Base-by-base conservation (phyloP, 1,140 invertebrate species). In the Drosophila cardini region DNA sequence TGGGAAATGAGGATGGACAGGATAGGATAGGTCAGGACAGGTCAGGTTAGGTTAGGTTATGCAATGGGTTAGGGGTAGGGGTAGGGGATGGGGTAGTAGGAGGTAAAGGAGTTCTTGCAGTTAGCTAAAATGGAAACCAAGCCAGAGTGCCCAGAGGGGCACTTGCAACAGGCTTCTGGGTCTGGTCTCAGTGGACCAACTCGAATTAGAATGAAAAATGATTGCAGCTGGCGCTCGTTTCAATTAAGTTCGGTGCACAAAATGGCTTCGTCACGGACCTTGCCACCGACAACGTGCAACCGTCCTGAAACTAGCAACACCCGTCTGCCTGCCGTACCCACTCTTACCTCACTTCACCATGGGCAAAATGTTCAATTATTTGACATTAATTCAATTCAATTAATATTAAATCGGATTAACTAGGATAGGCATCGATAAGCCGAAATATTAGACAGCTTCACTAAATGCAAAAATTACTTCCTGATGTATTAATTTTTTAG, bases 131-230 rank as follows among this genome's bases (percentile, higher is more conserved):
- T 67, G 63, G 46, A 67, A 43, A 67, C 62, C 53, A 15, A 50
- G 67, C 48, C 21, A 26, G 21, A 2, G 21, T 26, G 21, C 21
- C 21, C 21, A 26, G 42, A 63, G 38, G 30, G 58, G 30, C 34
- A 18, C 16, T 21, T 9, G 58, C 42, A 60, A 16, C 13, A 6
- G 50, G 50, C 11, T 21, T 50, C 30, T 36, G 57, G 21, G 36
- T 45, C 40, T 58, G 48, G 61, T 48, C 73, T 21, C 78, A 58
- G 65, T 38, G 81, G 78, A 69, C 36, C 56, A 40, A 53, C 78
- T 69, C 42, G 83, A 75, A 85, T 86, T 87, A 85, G 82, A 85
- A 86, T 85, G 83, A 69, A 72, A 86, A 86, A 86, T 87, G 87
- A 86, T 86, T 87, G 82, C 79, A 83, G 58, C 79, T 87, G 79